These are phyloP conservation scores for Platyura marginata DNA, from an alignment of 1,140 invertebrate species.

Conservation along the genomic window DNA sequence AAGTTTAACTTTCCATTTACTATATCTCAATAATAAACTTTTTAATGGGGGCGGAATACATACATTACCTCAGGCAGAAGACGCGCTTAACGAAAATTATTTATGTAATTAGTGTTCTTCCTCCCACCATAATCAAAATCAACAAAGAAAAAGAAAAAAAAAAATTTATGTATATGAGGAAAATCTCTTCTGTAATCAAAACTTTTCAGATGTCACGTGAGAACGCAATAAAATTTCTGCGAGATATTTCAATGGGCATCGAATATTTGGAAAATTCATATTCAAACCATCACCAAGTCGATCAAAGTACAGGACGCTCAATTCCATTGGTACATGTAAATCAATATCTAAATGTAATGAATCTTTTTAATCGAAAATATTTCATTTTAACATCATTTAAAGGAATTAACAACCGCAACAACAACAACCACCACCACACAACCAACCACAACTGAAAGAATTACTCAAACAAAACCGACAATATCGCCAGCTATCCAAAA, in stretches of 20 bases:
- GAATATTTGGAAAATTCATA: slow-evolving; percentile 44
- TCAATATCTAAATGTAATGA: not conserved
- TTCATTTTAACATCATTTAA: slow-evolving; percentile 7
- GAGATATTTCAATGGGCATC: slow-evolving; percentile 50
- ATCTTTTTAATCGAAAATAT: not conserved
- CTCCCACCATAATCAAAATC: no score
- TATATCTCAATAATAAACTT: no score
- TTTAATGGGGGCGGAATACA: no score
- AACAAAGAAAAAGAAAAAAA: no score
- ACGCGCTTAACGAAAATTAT: no score
- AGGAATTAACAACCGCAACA: slow-evolving; percentile 6
- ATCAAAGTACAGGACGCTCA: not conserved
- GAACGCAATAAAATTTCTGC: slow-evolving; percentile 49
- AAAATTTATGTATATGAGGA: no score
- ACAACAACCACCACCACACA: slow-evolving; percentile 9
- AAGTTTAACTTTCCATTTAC: no score
- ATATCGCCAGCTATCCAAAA: not conserved
- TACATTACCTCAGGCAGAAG: no score
- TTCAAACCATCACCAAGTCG: slow-evolving; percentile 10
- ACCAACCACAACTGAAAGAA: slow-evolving; percentile 15
- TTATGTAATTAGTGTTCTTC: no score
- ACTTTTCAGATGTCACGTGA: slow-evolving; percentile 45
- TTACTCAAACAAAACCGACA: no score
- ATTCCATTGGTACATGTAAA: not conserved
- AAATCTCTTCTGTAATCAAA: no score